Conservation (phyloP, 2,888 invertebrate genomes). For the Cordilura impudica region DNA sequence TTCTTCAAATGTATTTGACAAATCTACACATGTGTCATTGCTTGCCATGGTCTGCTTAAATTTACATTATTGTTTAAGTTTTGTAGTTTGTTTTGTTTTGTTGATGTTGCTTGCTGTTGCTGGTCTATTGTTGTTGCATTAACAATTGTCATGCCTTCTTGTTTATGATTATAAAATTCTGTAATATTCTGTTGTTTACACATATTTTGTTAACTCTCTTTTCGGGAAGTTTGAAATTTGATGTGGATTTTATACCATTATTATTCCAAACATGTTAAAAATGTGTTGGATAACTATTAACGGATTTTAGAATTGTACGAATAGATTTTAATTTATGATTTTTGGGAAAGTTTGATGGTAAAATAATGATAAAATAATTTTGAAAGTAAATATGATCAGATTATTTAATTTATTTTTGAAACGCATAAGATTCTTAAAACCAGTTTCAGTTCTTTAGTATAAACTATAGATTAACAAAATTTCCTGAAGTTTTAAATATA, state of each 20-base stretch:
- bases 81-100: slow-evolving; percentile 2
- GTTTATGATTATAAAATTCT: slow-evolving; percentile 22
- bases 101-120: not conserved
- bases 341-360: not conserved
- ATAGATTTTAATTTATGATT: not conserved
- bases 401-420: too few species aligned
- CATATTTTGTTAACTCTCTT: not conserved
- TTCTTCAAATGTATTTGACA: slow-evolving; percentile 47
- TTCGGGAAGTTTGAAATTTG: not conserved
- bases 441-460: too few species aligned
- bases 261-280: slow-evolving; percentile 24
- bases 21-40: slow-evolving; percentile 45
- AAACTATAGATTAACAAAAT: not conserved
- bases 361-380: not conserved
- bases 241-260: not conserved
- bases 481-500: not conserved
- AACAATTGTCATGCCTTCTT: slow-evolving; percentile 45
- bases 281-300: not conserved
- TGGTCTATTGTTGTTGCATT: slow-evolving; percentile 34
- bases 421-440: too few species aligned
- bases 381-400: not conserved
- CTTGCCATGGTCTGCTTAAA: not conserved
- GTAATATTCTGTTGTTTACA: slow-evolving; percentile 22
- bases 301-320: not conserved
- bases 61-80: too few species aligned